A percentile compares a stretch with the other conserved stretches of the same genome.
Conservation (phyloP, 2,888 invertebrate genomes). For the Lasioglossum morio region DNA sequence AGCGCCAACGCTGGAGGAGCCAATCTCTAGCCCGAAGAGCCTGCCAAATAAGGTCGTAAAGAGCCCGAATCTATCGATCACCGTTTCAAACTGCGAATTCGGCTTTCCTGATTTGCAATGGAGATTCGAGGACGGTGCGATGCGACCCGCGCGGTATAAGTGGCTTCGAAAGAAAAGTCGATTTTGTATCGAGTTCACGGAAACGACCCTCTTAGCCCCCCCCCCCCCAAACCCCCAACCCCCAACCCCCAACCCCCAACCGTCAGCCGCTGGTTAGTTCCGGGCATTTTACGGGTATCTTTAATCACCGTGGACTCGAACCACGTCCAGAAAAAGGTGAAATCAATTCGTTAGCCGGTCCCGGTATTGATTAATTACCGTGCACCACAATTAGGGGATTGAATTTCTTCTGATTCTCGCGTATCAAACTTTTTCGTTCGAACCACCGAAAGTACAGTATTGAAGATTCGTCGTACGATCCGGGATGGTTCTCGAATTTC, state of each 20-base stretch:
- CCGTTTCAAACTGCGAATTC: constrained; percentile 63
- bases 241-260: too few species aligned
- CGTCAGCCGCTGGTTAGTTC: constrained; percentile 10
- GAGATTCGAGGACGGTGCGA: constrained; percentile 48
- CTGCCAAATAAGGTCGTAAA: constrained; percentile 76
- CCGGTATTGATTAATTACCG: constrained; percentile 14
- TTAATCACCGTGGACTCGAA: constrained; percentile 11
- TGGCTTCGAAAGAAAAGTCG: constrained; percentile 40
- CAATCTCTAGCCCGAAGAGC: constrained; percentile 67
- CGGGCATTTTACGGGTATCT: constrained; percentile 1
- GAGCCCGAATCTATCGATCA: constrained; percentile 68
- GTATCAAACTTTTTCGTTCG: background rate
- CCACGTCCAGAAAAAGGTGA: background rate
- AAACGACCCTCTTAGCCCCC: constrained; percentile 13
- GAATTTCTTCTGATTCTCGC: background rate
- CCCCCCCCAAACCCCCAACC: too few species aligned
- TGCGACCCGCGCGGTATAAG: constrained; percentile 40
- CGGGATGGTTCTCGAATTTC: background rate
- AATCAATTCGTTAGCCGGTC: constrained; percentile 5
- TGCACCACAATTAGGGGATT: constrained; percentile 9
- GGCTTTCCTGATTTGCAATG: constrained; percentile 63
- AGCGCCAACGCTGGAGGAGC: constrained; percentile 71
- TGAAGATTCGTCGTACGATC: background rate
- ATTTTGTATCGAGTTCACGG: constrained; percentile 32
- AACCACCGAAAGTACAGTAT: background rate